Percentiles rank a stretch among this genome's conserved stretches.
Evolutionary conservation across 30 jellyfish, hydroid and myxozoan species (phyloP).

Genomic region (Aurelia sp.): DNA sequence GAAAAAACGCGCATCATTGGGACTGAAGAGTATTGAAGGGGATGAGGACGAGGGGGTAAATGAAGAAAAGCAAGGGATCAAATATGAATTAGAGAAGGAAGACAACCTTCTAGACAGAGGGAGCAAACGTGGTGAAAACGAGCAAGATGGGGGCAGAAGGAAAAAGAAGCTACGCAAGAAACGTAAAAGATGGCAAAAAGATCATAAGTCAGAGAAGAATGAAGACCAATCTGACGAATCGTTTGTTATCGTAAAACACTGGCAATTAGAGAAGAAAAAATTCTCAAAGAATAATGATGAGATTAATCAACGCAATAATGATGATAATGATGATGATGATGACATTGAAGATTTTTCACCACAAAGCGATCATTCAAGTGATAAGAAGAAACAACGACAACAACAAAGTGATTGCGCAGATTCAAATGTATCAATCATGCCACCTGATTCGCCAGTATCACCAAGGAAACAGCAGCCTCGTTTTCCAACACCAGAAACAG

Average conservation of each 20-base stretch:
- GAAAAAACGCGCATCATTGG: background rate
- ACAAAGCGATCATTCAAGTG: slow-evolving; percentile 37
- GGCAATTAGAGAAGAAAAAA: slow-evolving; percentile 17
- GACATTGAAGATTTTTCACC: slow-evolving; percentile 29
- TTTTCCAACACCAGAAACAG: slow-evolving; percentile 54
- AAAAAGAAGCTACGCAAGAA: background rate
- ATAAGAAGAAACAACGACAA: background rate
- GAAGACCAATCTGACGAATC: slow-evolving; percentile 57
- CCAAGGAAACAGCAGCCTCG: background rate
- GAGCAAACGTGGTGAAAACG: background rate
- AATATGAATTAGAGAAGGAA: background rate
- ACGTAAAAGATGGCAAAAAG: background rate
- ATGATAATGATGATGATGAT: slow-evolving; percentile 22
- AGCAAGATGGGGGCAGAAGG: background rate
- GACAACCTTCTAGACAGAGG: background rate
- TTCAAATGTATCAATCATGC: slow-evolving; percentile 15
- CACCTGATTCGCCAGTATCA: slow-evolving; percentile 19
- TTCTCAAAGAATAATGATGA: background rate
- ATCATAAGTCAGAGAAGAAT: background rate
- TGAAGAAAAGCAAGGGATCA: background rate
- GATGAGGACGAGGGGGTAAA: background rate
- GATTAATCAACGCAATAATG: background rate
- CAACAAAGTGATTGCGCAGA: slow-evolving; percentile 31
- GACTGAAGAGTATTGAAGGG: background rate
- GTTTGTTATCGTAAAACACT: slow-evolving; percentile 30